Evolutionary conservation across 2,113 vertebrate species (phyloP).

Genomic region (Anthoscopus minutus): DNA sequence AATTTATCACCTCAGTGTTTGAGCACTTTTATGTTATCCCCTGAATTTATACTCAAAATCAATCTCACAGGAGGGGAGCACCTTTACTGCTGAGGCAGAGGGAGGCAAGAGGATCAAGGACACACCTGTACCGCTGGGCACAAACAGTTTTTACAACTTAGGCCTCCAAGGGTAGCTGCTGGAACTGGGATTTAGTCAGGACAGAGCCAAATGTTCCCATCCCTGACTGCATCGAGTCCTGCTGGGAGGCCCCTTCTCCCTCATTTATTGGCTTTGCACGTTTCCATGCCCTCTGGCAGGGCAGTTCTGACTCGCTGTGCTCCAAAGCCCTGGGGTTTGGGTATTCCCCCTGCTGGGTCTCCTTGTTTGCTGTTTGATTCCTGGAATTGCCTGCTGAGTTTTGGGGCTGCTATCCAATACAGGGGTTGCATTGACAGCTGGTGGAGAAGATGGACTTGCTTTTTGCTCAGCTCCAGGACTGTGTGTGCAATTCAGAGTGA

Average conservation of each 20-base stretch:
- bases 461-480: background rate
- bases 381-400: background rate
- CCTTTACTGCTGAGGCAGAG: background rate
- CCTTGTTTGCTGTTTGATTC: background rate
- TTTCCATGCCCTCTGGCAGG: background rate
- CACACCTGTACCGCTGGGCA: background rate
- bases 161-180: background rate
- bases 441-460: background rate
- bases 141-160: background rate
- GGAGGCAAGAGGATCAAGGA: background rate
- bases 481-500: background rate
- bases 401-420: too few relatives aligned
- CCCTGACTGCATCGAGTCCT: rapidly evolving
- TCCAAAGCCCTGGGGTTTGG: background rate
- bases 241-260: background rate
- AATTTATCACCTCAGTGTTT: background rate
- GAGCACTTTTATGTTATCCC: background rate
- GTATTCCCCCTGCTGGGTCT: background rate
- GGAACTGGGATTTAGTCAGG: background rate
- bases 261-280: background rate
- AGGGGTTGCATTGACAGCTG: background rate
- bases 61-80: background rate
- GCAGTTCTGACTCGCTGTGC: background rate
- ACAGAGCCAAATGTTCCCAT: background rate
- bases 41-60: background rate